phyloP scores from a whole-genome alignment of 1,140 invertebrate species.

The Procambarus clarkii region DNA sequence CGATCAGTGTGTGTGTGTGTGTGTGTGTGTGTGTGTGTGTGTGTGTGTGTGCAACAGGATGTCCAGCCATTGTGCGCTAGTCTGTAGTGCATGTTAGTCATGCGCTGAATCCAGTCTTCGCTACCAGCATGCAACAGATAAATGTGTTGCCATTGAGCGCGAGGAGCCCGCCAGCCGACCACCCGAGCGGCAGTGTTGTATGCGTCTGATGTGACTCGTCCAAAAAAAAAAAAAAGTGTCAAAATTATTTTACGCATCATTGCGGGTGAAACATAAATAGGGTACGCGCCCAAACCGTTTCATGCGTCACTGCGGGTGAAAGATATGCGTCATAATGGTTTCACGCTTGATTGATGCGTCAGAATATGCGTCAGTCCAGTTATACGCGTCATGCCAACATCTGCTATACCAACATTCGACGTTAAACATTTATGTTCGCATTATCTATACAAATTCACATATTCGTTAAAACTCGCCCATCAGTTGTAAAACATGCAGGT shows the following conservation, averaged over 20 bases:
- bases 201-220: too few species aligned
- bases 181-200: too few species aligned
- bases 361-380: not conserved
- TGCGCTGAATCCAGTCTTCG: too few species aligned
- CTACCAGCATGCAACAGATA: too few species aligned
- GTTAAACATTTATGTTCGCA: not conserved
- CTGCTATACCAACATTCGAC: not conserved
- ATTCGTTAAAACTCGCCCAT: too few species aligned
- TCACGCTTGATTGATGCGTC: not conserved
- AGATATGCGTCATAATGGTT: not conserved
- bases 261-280: not conserved
- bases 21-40: not conserved
- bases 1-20: not conserved
- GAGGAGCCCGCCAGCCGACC: too few species aligned
- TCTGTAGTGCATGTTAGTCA: too few species aligned
- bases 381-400: not conserved
- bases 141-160: too few species aligned
- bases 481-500: too few species aligned
- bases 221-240: not conserved
- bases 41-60: not conserved
- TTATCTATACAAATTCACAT: not conserved
- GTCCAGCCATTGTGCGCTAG: not conserved
- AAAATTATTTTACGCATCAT: not conserved
- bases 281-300: not conserved
- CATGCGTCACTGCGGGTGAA: conserved; percentile 2